Percentiles rank a stretch among this genome's conserved stretches.
Evolutionary conservation across 2,797 vertebrate genomes (phyloP).

Genomic region (Dryobates pubescens): DNA sequence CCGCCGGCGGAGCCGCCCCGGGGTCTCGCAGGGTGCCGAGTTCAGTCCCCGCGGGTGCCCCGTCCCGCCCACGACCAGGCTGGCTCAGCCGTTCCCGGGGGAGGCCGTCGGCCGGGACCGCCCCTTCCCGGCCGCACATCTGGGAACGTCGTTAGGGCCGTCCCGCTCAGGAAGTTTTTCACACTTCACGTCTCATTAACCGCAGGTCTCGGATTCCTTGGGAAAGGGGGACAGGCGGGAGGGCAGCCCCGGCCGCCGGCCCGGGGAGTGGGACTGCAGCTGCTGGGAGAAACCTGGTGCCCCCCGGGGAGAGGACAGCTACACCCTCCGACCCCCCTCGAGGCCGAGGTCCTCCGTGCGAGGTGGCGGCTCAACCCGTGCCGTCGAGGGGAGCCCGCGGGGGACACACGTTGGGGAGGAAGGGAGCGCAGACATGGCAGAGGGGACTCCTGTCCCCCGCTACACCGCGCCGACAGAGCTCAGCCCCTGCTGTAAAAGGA

Average conservation of each 20-base stretch:
- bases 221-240: slow-evolving; percentile 81
- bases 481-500: not conserved
- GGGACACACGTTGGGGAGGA: not conserved
- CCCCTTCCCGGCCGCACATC: slow-evolving; percentile 80
- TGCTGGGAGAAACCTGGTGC: not conserved
- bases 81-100: not conserved
- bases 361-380: not conserved
- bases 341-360: not conserved
- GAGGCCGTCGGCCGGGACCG: not conserved
- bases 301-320: not conserved
- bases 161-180: slow-evolving; percentile 92
- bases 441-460: not conserved
- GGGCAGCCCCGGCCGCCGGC: not conserved
- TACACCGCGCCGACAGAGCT: not conserved
- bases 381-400: not conserved
- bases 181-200: slow-evolving; percentile 99
- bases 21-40: not conserved
- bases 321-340: not conserved
- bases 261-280: not conserved
- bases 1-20: not conserved
- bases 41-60: fast-evolving
- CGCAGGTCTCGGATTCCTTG: slow-evolving; percentile 87
- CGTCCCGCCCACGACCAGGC: not conserved
- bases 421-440: not conserved
- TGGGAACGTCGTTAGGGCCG: slow-evolving; percentile 92